These are phyloP conservation scores for Lampris megalopsis DNA, from an alignment of 2,113 vertebrate species.

Conservation along the genomic window DNA sequence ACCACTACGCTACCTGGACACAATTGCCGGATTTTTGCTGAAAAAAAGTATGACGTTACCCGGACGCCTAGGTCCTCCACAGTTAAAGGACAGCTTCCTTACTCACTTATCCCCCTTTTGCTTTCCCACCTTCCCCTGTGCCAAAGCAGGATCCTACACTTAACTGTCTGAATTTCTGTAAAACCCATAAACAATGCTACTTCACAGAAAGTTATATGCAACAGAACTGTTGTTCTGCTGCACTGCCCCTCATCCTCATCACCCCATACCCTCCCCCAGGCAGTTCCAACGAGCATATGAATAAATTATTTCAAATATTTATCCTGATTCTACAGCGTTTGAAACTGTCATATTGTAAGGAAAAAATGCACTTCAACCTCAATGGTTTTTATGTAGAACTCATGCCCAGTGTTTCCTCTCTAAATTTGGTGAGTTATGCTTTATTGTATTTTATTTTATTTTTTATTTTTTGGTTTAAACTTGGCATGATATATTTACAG, in stretches of 20 bases:
- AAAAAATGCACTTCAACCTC: not conserved
- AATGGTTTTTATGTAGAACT: not conserved
- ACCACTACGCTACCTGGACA: too few species aligned
- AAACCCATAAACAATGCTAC: conserved; percentile 33
- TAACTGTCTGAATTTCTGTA: not conserved
- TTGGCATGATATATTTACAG: not conserved
- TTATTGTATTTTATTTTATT: not conserved
- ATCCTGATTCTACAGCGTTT: not conserved
- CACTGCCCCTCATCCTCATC: too few species aligned
- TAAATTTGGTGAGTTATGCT: not conserved
- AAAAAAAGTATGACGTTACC: too few species aligned
- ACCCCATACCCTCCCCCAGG: not conserved
- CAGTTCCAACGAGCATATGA: conserved; percentile 13
- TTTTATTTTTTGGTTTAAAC: not conserved
- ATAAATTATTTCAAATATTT: conserved; percentile 27
- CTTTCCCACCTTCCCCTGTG: not conserved
- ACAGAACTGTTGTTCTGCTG: conserved; percentile 14
- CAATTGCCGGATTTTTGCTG: too few species aligned
- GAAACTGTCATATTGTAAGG: conserved; percentile 13
- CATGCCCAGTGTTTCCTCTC: not conserved
- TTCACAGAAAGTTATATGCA: conserved; percentile 21
- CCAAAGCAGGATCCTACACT: not conserved
- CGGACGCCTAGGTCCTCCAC: too few species aligned
- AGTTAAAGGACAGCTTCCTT: too few species aligned
- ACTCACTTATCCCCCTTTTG: too few species aligned